These are phyloP conservation scores for Perdita meconis DNA, from an alignment of 2,888 invertebrate species.

Conservation along the genomic window DNA sequence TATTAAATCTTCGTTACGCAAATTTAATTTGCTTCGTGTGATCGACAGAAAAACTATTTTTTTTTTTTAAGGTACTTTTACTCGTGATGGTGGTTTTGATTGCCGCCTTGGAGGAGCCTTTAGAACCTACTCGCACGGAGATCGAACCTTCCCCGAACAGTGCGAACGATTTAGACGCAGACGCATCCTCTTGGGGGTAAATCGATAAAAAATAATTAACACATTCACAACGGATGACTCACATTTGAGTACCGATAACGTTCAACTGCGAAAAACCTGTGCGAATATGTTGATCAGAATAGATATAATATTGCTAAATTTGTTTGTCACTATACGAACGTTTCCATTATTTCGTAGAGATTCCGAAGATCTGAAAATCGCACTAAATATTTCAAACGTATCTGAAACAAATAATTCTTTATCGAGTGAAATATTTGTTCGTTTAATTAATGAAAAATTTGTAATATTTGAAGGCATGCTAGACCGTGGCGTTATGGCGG, in stretches of 20 bases:
- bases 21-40: too few species aligned
- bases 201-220: slow-evolving; percentile 2
- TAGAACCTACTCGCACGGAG: not conserved
- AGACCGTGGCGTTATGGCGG: slow-evolving; percentile 41
- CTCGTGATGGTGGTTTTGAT: slow-evolving; percentile 38
- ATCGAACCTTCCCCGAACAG: not conserved
- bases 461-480: slow-evolving; percentile 25
- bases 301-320: too few species aligned
- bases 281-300: too few species aligned
- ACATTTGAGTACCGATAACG: too few species aligned
- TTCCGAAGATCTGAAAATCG: too few species aligned
- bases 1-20: not conserved
- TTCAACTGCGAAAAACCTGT: too few species aligned
- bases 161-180: slow-evolving; percentile 39
- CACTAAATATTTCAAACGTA: too few species aligned
- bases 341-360: too few species aligned
- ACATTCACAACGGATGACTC: too few species aligned
- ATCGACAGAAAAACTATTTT: not conserved
- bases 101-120: slow-evolving; percentile 3
- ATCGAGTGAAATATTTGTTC: too few species aligned
- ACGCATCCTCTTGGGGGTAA: slow-evolving; percentile 36
- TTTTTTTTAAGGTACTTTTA: slow-evolving; percentile 19
- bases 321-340: too few species aligned
- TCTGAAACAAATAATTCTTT: too few species aligned
- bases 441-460: not conserved